Percentiles rank a stretch among this genome's conserved stretches.
Evolutionary conservation across 1,140 invertebrate genomes (phyloP).

Genomic region (Bicyclus anynana): DNA sequence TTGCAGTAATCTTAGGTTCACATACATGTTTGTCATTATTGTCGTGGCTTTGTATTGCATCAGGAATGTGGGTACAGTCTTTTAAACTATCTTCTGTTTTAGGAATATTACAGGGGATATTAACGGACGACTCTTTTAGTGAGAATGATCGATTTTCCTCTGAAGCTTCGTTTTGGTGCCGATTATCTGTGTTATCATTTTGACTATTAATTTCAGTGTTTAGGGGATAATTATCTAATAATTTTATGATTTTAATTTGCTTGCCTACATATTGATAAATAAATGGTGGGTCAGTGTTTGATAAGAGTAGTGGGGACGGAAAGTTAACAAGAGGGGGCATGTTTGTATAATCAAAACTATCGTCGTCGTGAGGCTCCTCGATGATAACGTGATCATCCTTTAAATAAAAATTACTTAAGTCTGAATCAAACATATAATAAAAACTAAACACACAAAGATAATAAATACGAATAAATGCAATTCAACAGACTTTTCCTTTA

Average conservation of each 20-base stretch:
- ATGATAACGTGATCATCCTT: slow-evolving; percentile 74
- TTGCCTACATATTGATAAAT: slow-evolving; percentile 67
- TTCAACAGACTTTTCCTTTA: slow-evolving; percentile 46
- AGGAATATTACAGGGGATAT: background rate
- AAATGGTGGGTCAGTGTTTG: slow-evolving; percentile 66
- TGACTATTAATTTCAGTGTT: slow-evolving; percentile 31
- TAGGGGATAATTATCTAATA: slow-evolving; percentile 52
- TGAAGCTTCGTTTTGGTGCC: slow-evolving; percentile 43
- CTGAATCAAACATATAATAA: slow-evolving; percentile 52
- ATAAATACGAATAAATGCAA: slow-evolving; percentile 52
- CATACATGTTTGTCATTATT: slow-evolving; percentile 6
- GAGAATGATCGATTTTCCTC: slow-evolving; percentile 19
- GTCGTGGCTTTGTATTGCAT: slow-evolving; percentile 12
- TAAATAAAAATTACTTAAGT: slow-evolving; percentile 72
- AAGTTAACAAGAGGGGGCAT: slow-evolving; percentile 62
- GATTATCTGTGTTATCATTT: slow-evolving; percentile 37
- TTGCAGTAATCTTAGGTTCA: slow-evolving; percentile 12
- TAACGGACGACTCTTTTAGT: slow-evolving; percentile 20
- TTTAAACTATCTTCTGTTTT: slow-evolving; percentile 15
- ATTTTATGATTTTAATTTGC: slow-evolving; percentile 65
- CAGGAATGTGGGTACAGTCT: slow-evolving; percentile 28
- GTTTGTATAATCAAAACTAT: slow-evolving; percentile 62
- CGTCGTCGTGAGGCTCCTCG: slow-evolving; percentile 72
- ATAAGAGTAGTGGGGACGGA: slow-evolving; percentile 53
- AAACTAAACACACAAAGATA: slow-evolving; percentile 25